phyloP scores from a whole-genome alignment of 2,888 invertebrate genomes.

The Phorcus lineatus region DNA sequence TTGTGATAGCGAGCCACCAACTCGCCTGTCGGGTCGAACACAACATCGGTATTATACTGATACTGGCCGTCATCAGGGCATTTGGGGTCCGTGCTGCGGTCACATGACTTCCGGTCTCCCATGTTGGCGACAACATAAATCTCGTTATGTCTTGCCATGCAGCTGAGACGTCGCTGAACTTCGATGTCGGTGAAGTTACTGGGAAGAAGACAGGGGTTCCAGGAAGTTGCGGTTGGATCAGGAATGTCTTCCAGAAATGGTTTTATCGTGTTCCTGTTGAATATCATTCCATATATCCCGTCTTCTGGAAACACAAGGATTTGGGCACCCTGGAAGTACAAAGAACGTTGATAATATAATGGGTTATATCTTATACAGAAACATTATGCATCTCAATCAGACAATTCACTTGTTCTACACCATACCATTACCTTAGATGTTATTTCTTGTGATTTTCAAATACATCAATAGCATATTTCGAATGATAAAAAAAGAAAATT shows the following conservation, averaged over 20 bases:
- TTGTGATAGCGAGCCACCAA: slow-evolving; percentile 83
- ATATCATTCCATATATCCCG: slow-evolving; percentile 75
- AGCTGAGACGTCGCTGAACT: slow-evolving; percentile 74
- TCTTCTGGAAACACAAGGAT: slow-evolving; percentile 88
- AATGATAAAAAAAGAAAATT: too few relatives aligned
- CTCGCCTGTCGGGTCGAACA: slow-evolving; percentile 83
- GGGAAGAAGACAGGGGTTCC: slow-evolving; percentile 61
- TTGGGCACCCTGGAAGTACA: slow-evolving; percentile 80
- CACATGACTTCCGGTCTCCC: slow-evolving; percentile 81
- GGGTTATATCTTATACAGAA: too few relatives aligned
- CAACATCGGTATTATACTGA: slow-evolving; percentile 86
- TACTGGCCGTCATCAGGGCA: slow-evolving; percentile 62
- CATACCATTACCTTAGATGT: too few relatives aligned
- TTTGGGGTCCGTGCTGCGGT: slow-evolving; percentile 34
- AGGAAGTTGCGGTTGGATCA: slow-evolving; percentile 77
- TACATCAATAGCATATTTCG: too few relatives aligned
- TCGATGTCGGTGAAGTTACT: slow-evolving; percentile 28
- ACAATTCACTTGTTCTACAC: too few relatives aligned
- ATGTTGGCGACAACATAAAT: slow-evolving; percentile 85
- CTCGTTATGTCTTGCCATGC: slow-evolving; percentile 79
- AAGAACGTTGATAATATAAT: neutral
- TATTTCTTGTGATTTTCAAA: too few relatives aligned
- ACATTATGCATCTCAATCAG: too few relatives aligned
- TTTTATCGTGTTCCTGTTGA: slow-evolving; percentile 45
- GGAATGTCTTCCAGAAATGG: slow-evolving; percentile 59